These are phyloP conservation scores for Leptatherina wallacei DNA, from an alignment of 2,797 vertebrate species.

Conservation along the genomic window DNA sequence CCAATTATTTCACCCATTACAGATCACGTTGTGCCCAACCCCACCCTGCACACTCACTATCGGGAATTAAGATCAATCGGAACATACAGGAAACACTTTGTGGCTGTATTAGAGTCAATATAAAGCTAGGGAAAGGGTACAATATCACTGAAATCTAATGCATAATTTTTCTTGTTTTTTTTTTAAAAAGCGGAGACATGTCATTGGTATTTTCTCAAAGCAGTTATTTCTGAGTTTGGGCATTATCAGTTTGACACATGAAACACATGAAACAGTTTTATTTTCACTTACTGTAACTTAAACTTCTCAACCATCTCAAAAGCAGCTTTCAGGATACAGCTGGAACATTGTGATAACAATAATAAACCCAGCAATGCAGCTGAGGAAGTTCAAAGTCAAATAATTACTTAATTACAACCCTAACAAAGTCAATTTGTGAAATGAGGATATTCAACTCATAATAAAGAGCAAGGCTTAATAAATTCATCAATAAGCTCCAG, in stretches of 20 bases:
- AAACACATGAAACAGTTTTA: conserved; percentile 24
- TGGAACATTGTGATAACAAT: conserved; percentile 29
- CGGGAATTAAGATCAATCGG: conserved; percentile 64
- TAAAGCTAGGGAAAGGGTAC: conserved; percentile 33
- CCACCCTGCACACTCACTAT: conserved; percentile 56
- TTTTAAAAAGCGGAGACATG: conserved; percentile 19
- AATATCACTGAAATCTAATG: conserved; percentile 31
- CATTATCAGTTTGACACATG: conserved; percentile 33
- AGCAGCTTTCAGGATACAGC: conserved; percentile 35
- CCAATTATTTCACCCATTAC: conserved; percentile 83
- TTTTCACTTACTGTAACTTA: conserved; percentile 39
- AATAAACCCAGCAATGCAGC: conserved; percentile 33
- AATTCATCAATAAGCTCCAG: conserved; percentile 63
- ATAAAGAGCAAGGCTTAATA: conserved; percentile 64
- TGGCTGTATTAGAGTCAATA: conserved; percentile 24
- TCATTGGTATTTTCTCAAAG: conserved; percentile 1
- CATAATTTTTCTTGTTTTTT: conserved; percentile 19
- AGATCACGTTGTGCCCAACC: conserved; percentile 54
- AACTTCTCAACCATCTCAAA: conserved; percentile 41
- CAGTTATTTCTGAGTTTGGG: conserved; percentile 37
- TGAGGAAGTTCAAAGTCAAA: conserved; percentile 26
- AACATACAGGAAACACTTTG: conserved; percentile 44
- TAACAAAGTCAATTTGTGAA: conserved; percentile 66
- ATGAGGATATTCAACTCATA: conserved; percentile 62
- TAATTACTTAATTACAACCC: conserved; percentile 50